phyloP scores from a whole-genome alignment of 2,888 invertebrate genomes.

The Drosophila anomalata region DNA sequence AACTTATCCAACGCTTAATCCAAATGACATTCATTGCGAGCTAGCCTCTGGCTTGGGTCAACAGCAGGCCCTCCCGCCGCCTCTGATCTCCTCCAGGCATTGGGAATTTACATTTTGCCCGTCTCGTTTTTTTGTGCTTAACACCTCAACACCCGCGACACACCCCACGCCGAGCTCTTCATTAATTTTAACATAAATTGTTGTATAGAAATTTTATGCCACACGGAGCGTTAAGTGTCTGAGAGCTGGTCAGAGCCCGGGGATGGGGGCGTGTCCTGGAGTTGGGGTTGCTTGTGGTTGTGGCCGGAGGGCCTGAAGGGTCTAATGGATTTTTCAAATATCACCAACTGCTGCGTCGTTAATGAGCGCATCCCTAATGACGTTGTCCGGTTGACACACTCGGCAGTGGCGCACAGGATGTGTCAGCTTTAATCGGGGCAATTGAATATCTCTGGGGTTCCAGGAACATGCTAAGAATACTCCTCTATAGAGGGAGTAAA shows the following conservation, averaged over 20 bases:
- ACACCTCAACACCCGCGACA: conserved; percentile 66
- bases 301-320: conserved; percentile 29
- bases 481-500: background rate
- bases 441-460: background rate
- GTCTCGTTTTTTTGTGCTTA: conserved; percentile 40
- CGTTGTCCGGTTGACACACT: conserved; percentile 38
- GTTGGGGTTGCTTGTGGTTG: conserved; percentile 34
- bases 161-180: conserved; percentile 55
- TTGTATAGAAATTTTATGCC: conserved; percentile 62
- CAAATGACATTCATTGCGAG: conserved; percentile 70
- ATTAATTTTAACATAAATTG: conserved; percentile 65
- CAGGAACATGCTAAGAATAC: background rate
- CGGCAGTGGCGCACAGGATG: conserved; percentile 3
- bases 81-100: conserved; percentile 14
- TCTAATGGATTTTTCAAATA: conserved; percentile 42
- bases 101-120: conserved; percentile 40
- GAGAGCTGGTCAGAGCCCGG: conserved; percentile 24
- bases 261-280: conserved; percentile 9
- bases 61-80: conserved; percentile 18
- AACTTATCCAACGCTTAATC: conserved; percentile 71
- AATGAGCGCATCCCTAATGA: conserved; percentile 54
- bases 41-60: conserved; percentile 50
- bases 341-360: conserved; percentile 46
- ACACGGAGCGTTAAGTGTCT: conserved; percentile 69
- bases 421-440: conserved; percentile 14